Percentiles rank a stretch among this genome's conserved stretches.
phyloP scores from a whole-genome alignment of 2,797 vertebrate genomes.

The Gila robusta region DNA sequence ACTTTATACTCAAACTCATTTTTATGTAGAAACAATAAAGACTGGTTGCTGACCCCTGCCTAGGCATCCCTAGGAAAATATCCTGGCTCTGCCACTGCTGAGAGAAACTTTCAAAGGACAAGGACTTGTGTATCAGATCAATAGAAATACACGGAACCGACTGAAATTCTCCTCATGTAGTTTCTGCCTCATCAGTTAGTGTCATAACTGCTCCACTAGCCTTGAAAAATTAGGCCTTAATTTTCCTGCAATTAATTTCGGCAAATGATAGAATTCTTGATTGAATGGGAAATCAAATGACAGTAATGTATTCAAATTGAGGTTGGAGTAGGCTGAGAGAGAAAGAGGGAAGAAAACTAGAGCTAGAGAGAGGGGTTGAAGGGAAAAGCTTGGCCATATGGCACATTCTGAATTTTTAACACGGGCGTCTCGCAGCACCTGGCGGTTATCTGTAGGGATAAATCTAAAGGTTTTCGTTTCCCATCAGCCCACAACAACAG shows the following conservation, averaged over 20 bases:
- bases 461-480: constrained; percentile 50
- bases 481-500: constrained; percentile 54
- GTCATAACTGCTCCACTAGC: constrained; percentile 38
- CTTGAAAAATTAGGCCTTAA: constrained; percentile 63
- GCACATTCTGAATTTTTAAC: constrained; percentile 41
- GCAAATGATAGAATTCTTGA: constrained; percentile 53
- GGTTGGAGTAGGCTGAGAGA: background rate
- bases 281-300: constrained; percentile 62
- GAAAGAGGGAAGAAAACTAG: constrained; percentile 8
- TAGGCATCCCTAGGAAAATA: background rate
- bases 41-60: background rate
- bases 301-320: constrained; percentile 70
- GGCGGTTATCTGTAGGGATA: constrained; percentile 56
- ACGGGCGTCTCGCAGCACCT: constrained; percentile 31
- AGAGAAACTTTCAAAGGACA: constrained; percentile 30
- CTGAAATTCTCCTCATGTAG: constrained; percentile 49
- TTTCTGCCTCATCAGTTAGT: constrained; percentile 59
- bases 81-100: background rate
- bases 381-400: constrained; percentile 62
- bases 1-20: background rate
- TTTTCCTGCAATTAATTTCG: constrained; percentile 69
- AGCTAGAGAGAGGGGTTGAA: background rate
- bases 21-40: background rate
- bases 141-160: background rate
- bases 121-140: background rate